These are phyloP conservation scores for Vireo griseus DNA, from an alignment of 2,797 vertebrate species.

Conservation along the genomic window DNA sequence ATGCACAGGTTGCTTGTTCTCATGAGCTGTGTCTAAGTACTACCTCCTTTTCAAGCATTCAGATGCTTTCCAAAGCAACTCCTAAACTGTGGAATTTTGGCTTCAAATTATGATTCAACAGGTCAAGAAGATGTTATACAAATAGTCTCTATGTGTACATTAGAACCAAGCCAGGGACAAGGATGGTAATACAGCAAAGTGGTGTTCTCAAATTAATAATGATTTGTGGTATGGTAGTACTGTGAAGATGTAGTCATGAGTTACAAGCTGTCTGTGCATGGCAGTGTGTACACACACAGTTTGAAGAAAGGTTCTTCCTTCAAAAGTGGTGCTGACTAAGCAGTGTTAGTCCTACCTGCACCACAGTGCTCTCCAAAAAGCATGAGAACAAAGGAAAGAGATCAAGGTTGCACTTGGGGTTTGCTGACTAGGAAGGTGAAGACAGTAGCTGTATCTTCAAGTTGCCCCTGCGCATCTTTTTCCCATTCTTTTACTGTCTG, in stretches of 20 bases:
- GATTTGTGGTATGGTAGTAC: not conserved
- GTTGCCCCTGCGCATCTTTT: not conserved
- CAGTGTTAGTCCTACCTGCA: not conserved
- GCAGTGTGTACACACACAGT: not conserved
- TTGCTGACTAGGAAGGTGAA: not conserved
- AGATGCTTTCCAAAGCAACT: not conserved
- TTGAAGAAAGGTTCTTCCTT: not conserved
- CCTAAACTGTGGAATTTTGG: not conserved
- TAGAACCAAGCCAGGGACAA: not conserved
- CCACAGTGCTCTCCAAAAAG: not conserved
- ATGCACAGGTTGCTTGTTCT: not conserved
- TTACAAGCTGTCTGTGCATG: not conserved
- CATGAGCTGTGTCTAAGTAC: not conserved
- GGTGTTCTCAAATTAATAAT: not conserved
- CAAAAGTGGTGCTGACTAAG: not conserved
- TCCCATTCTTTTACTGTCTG: not conserved
- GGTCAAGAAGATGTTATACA: not conserved
- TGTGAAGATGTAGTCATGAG: not conserved
- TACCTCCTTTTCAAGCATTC: not conserved
- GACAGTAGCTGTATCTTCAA: not conserved
- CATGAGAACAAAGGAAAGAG: not conserved
- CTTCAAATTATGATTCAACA: not conserved
- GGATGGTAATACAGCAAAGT: not conserved
- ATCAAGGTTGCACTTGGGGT: not conserved
- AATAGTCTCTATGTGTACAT: fast-evolving